Evolutionary conservation across 2,888 invertebrate genomes (phyloP), one percentile per base, ranked within the genome.

Genomic region (Brenthis daphne): DNA sequence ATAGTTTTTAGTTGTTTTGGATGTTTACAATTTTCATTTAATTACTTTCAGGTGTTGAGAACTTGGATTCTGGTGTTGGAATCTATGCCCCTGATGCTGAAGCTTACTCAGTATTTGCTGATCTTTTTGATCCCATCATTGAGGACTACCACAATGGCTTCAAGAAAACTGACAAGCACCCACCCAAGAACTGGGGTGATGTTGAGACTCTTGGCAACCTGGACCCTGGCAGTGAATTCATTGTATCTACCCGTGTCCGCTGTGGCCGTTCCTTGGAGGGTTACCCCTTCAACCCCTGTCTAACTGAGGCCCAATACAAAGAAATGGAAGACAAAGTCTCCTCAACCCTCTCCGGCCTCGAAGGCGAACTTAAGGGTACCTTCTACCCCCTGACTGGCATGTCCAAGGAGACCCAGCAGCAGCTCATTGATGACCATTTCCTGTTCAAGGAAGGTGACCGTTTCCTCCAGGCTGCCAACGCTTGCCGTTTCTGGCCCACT

Each of bases 21-120:
- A 29, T 12, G 56, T 55, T 50, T 64, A 51, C 56, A 56, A 3
- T 43, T 70, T 89, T 50, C 1, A 2, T 43, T 43, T 43, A 11
- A 43, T 43, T 43, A 11, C 11, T 43, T 93, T 65, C 86, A 97
- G 97, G 98, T 88, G 94, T 98, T 85, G 98, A 98, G 93, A 99
- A 99, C 92, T 96, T 96, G 88, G 99, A 99, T 93, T 98, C 98
- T 76, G 98, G 98, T 82, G 97, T 98, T 75, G 99, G 99, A 87
- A 97, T 99, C 93, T 99, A 99, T 87, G 99, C 99, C 70, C 98
- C 99, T 71, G 99, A 99, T 89, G 98, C 99, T 75, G 99, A 99
- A 91, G 90, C 98, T 67, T 99, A 99, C 94, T 96, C 96, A 79
- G 95, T 96, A 68, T 99, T 99, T 90, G 94, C 97, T 75, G 97